Evolutionary conservation across 2,888 invertebrate genomes (phyloP), one percentile per base, ranked within the genome.

Genomic region (Carcina quercana): DNA sequence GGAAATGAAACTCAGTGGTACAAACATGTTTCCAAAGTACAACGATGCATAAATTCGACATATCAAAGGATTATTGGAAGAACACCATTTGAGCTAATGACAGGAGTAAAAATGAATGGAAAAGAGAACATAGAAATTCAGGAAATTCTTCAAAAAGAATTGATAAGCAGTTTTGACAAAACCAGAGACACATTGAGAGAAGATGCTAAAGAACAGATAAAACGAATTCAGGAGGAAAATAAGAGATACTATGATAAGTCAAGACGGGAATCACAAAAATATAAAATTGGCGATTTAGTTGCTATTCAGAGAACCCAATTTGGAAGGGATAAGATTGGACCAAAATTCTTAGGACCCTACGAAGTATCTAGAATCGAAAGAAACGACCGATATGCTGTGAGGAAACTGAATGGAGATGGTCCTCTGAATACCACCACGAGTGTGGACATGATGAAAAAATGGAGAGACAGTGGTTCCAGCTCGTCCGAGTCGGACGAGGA

Each of bases 271-370:
- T 32, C 34, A 14, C 15, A 13, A 1, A 5, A 26, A 2, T 50
- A 50, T 25, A 27, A 45, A 2, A 22, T 27, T 8, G 46, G 47
- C 5, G 45, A 52, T 28, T 12, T 47, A 13, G 48, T 51, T 1
- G 53, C 51, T 10, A 50, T 53, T 13, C 45, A 49, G 15, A 32
- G 42, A 4, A 53, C 52, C 2, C 48, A 50, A 15, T 51, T 46
- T 32, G 30, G 28, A 0, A 28, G 30, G 21, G 47, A 38, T 0
- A 50, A 54, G 28, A 15, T 48, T 3, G 34, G 41, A 3, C 34
- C 42, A 2, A 49, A 46, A 30, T 50, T 27, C 30, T 20, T 51
- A 5, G 50, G 47, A 5, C 46, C 49, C 1, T 49, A 50, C 15
- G 25, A 32, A 25, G 22, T 50, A 1, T 20, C 30, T 1, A 35